These are phyloP conservation scores for Metacarcinus magister DNA, from an alignment of 2,888 invertebrate species.

Conservation along the genomic window DNA sequence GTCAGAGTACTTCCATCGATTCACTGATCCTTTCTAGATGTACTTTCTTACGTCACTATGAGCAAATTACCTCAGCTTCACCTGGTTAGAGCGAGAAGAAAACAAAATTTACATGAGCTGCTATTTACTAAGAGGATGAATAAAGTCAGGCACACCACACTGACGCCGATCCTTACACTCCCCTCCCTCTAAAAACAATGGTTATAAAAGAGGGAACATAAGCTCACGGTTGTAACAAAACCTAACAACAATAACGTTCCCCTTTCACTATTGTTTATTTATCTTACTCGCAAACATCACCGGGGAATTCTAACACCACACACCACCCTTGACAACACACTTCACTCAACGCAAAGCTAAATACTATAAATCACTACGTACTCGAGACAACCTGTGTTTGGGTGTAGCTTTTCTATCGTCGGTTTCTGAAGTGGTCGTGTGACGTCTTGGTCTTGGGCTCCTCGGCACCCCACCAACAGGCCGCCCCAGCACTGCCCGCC, in stretches of 20 bases:
- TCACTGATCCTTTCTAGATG: background rate
- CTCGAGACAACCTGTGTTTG: conserved; percentile 26
- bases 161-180: background rate
- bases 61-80: background rate
- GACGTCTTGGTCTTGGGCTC: conserved; percentile 15
- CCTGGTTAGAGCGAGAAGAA: background rate
- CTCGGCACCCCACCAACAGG: background rate
- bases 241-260: background rate
- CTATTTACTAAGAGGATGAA: background rate
- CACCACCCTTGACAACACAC: background rate
- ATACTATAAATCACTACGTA: conserved; percentile 33
- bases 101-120: background rate
- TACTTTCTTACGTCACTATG: conserved; percentile 32
- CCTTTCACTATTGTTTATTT: background rate
- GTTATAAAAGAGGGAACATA: background rate
- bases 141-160: background rate
- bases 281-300: background rate
- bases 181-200: background rate
- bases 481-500: conserved; percentile 38
- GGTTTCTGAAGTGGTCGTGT: conserved; percentile 36
- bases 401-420: conserved; percentile 49
- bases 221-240: background rate
- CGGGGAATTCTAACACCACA: conserved; percentile 2
- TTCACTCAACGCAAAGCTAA: background rate
- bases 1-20: background rate